Conservation (phyloP, 2,113 vertebrate genomes). For the Brachyhypopomus occidentalis region DNA sequence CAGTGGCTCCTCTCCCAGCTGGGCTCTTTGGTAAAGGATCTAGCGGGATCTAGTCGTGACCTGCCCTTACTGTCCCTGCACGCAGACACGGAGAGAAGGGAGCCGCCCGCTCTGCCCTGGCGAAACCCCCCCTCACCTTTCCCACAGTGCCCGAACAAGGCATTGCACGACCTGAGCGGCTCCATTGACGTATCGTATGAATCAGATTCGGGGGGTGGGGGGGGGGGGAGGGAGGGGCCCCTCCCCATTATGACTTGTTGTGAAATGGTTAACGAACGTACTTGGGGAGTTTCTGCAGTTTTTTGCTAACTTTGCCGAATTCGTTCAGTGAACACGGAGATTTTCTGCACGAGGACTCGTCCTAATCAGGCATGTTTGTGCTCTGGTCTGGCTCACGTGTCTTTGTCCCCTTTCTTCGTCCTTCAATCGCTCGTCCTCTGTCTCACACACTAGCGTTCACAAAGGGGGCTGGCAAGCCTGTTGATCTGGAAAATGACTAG, state of each 20-base stretch:
- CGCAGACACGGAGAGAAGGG: too few relatives aligned
- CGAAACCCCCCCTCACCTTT: constrained; percentile 7
- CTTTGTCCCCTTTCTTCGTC: constrained; percentile 25
- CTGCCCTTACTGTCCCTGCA: constrained; percentile 20
- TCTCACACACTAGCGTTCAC: constrained; percentile 11
- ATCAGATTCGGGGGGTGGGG: neutral
- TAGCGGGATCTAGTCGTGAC: constrained; percentile 32
- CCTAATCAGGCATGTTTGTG: neutral
- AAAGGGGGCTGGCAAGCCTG: constrained; percentile 40
- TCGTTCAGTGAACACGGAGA: constrained; percentile 22
- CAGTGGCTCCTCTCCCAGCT: constrained; percentile 14
- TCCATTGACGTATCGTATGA: neutral
- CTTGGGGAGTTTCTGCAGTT: constrained; percentile 16
- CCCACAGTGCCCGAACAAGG: constrained; percentile 11
- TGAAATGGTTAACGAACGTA: constrained; percentile 18
- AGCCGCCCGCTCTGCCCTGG: neutral
- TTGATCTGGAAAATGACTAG: constrained; percentile 56
- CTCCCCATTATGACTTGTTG: neutral
- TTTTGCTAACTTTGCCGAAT: constrained; percentile 1
- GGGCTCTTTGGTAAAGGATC: constrained; percentile 25
- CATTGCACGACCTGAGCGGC: neutral
- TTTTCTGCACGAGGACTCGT: neutral
- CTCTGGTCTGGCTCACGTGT: constrained; percentile 16
- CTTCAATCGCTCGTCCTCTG: constrained; percentile 5
- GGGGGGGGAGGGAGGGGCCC: too few relatives aligned